Conservation (phyloP, 2,113 vertebrate species). For the Phyllostomus discolor region DNA sequence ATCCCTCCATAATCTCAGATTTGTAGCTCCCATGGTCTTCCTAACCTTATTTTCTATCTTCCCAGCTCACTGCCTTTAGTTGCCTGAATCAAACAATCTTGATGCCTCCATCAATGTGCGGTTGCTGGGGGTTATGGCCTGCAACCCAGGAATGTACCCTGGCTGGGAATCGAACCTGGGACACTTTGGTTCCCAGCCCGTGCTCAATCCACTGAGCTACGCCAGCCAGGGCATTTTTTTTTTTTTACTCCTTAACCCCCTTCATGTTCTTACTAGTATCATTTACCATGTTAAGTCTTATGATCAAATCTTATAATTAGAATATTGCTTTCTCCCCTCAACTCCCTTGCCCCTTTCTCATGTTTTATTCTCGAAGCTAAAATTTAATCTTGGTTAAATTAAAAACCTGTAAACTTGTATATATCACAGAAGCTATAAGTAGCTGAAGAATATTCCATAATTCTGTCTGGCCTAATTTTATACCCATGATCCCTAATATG, state of each 20-base stretch:
- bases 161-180: too few species aligned
- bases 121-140: too few species aligned
- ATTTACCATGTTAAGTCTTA: background rate
- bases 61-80: background rate
- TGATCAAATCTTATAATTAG: background rate
- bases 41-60: background rate
- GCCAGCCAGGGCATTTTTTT: too few species aligned
- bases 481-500: background rate
- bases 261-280: background rate
- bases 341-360: background rate
- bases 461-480: background rate
- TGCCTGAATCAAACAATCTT: background rate
- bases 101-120: too few species aligned
- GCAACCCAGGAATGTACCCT: too few species aligned
- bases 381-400: background rate
- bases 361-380: background rate
- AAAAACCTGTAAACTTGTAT: background rate
- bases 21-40: background rate
- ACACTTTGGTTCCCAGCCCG: too few species aligned
- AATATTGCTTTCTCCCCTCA: background rate
- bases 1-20: background rate
- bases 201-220: too few species aligned
- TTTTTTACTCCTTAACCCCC: background rate
- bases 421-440: background rate
- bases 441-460: background rate